phyloP scores from a whole-genome alignment of 2,113 vertebrate genomes.

The Pycnonotus jocosus region DNA sequence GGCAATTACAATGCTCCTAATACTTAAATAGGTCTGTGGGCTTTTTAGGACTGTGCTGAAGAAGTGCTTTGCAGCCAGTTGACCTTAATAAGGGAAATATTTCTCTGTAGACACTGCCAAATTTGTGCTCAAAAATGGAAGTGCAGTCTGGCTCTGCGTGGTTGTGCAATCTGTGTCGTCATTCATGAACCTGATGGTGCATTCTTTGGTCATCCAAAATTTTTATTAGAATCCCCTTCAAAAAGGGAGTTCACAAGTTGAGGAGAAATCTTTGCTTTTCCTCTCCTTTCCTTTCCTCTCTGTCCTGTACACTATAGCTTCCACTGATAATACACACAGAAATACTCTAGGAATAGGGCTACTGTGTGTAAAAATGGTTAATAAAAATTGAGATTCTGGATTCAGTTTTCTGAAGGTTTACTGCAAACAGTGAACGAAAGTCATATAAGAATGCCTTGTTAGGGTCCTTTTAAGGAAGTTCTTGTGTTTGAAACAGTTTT shows the following conservation, averaged over 20 bases:
- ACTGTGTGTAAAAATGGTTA: not conserved
- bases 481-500: not conserved
- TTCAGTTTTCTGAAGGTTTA: not conserved
- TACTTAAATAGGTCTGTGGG: not conserved
- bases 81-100: conserved; percentile 57
- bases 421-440: not conserved
- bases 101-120: conserved; percentile 31
- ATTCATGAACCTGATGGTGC: not conserved
- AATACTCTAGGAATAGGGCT: not conserved
- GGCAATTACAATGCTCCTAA: not conserved
- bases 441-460: not conserved
- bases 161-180: not conserved
- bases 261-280: not conserved
- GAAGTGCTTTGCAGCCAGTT: conserved; percentile 16
- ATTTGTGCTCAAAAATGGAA: conserved; percentile 58
- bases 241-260: not conserved
- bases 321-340: not conserved
- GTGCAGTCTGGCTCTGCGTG: not conserved
- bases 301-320: accelerated
- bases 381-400: not conserved
- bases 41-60: not conserved
- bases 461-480: conserved; percentile 40
- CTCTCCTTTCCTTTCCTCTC: not conserved
- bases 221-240: not conserved
- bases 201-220: not conserved